Percentiles rank a stretch among this genome's conserved stretches.
Evolutionary conservation across 2,113 vertebrate species (phyloP).

Genomic region (Genyomyrus donnyi): DNA sequence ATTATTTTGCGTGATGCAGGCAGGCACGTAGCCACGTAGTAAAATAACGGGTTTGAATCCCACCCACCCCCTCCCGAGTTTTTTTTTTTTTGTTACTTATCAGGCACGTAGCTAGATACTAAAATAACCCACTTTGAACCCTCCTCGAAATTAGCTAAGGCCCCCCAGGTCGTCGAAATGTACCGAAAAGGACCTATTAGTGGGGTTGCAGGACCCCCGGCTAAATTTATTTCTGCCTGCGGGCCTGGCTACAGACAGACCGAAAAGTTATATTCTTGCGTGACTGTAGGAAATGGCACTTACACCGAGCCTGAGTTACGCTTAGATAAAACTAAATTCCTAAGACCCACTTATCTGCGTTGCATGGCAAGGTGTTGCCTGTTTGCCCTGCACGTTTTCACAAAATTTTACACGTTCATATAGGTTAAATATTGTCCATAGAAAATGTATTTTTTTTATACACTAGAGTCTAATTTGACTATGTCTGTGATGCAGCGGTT

Average conservation of each 20-base stretch:
- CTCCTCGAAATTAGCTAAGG: background rate
- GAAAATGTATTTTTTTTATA: background rate
- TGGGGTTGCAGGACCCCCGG: background rate
- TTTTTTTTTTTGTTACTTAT: background rate
- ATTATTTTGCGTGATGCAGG: background rate
- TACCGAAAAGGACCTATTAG: background rate
- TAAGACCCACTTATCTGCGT: background rate
- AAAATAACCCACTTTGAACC: background rate
- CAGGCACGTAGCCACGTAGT: background rate
- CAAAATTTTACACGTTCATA: background rate
- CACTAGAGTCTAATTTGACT: background rate
- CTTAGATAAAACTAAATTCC: background rate
- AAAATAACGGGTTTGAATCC: background rate
- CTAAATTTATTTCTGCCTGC: background rate
- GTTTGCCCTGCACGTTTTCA: background rate
- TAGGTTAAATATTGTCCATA: background rate
- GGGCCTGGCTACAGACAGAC: background rate
- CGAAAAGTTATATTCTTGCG: background rate
- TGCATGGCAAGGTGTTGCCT: background rate
- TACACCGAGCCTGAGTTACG: background rate
- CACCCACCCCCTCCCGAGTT: background rate
- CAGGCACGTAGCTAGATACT: background rate
- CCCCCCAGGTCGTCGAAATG: background rate
- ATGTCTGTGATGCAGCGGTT: background rate
- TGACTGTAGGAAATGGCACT: background rate